Evolutionary conservation across 2,888 invertebrate genomes (phyloP), one percentile per base, ranked within the genome.

Genomic region (Monoplex corrugatus): DNA sequence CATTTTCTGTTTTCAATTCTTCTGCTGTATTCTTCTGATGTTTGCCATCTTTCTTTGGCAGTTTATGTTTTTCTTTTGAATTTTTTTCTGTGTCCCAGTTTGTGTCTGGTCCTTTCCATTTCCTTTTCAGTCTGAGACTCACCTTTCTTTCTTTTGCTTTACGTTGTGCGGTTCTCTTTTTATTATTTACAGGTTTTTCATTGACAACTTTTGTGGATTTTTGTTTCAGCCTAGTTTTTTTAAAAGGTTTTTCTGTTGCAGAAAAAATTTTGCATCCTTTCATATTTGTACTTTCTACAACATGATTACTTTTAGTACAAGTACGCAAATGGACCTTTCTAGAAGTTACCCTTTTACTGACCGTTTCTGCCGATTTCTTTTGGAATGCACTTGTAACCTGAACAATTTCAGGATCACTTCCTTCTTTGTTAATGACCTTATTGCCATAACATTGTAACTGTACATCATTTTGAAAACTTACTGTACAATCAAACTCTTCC

Each of bases 401-500:
- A 5, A 43, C 6, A 10, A 43, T 43, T 80, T 80, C 80, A 40
- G 43, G 28, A 3, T 45, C 83, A 19, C 32, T 13, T 2, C 19
- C 19, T 8, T 45, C 43, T 83, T 83, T 45, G 35, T n/a, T 45
- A 45, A 43, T 43, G 28, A 43, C 80, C 43, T 2, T 45, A 16
- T 32, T 45, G 32, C 45, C 83, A 45, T 45, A 23, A 68, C n/a
- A 68, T 6, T 68, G 68, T n/a, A n/a, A n/a, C n/a, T n/a, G 16
- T 38, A 16, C 83, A 83, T 43, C 23, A 32, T 32, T 44, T n/a
- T 83, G 45, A 83, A 83, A 83, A 83, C 83, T 83, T 45, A 83
- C 83, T n/a, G 83, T 83, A 19, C 83, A 83, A 32, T 83, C 40
- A 13, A 83, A 83, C 2, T 83, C 45, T 45, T 83, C 83, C 32